Percentiles rank a stretch among this genome's conserved stretches.
Conservation (phyloP, 2,888 invertebrate species). For the Orthonevra nobilis region DNA sequence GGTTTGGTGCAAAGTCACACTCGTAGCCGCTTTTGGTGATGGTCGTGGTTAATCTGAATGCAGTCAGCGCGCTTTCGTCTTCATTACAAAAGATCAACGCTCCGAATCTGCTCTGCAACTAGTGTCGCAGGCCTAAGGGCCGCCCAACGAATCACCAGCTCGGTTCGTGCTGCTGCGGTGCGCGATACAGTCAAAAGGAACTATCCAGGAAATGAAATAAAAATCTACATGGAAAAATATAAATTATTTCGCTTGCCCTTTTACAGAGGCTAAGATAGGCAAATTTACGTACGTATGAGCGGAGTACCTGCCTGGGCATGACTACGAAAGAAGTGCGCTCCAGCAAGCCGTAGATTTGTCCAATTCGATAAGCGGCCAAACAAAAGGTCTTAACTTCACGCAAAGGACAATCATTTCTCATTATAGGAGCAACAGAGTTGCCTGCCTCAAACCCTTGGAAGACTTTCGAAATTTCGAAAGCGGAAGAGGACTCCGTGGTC, state of each 20-base stretch:
- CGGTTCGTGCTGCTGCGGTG: slow-evolving; percentile 37
- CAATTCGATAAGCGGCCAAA: slow-evolving; percentile 56
- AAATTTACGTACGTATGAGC: slow-evolving; percentile 51
- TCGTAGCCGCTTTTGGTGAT: neutral
- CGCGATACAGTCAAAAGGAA: slow-evolving; percentile 30
- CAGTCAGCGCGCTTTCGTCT: slow-evolving; percentile 65
- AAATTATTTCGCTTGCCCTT: slow-evolving; percentile 69
- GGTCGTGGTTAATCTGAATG: slow-evolving; percentile 52
- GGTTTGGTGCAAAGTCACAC: slow-evolving; percentile 2
- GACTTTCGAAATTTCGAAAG: slow-evolving; percentile 45
- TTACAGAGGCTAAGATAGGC: slow-evolving; percentile 52
- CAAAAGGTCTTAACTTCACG: slow-evolving; percentile 70
- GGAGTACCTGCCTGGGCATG: slow-evolving; percentile 47
- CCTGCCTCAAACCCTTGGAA: slow-evolving; percentile 23
- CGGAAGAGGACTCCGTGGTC: slow-evolving; percentile 31
- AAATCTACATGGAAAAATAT: slow-evolving; percentile 66
- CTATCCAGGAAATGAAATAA: slow-evolving; percentile 67
- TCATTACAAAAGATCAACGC: slow-evolving; percentile 60
- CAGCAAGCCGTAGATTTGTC: slow-evolving; percentile 50
- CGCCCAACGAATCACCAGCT: slow-evolving; percentile 41
- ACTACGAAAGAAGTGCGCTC: slow-evolving; percentile 18
- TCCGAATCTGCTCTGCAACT: slow-evolving; percentile 38
- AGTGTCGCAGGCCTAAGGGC: slow-evolving; percentile 62
- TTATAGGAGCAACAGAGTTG: slow-evolving; percentile 55
- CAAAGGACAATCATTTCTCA: slow-evolving; percentile 69